These are phyloP conservation scores for Parambassis ranga DNA, from an alignment of 2,797 vertebrate genomes.

Conservation along the genomic window DNA sequence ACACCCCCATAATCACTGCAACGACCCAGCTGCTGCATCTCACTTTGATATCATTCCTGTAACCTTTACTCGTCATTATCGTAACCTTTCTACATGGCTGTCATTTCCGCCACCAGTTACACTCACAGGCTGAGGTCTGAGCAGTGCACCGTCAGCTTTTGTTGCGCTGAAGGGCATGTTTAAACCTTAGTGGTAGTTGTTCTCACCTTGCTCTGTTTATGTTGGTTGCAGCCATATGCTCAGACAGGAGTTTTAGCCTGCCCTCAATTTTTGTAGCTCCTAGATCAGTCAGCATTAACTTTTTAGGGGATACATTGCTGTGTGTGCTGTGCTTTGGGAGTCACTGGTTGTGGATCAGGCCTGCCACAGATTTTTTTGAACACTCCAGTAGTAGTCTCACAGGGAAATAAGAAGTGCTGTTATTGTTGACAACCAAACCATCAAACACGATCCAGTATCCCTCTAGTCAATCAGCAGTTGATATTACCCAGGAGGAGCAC, in stretches of 20 bases:
- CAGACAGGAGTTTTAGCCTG: not conserved
- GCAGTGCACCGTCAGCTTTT: slow-evolving; percentile 61
- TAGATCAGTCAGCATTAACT: not conserved
- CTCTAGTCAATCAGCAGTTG: slow-evolving; percentile 50
- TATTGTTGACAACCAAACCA: slow-evolving; percentile 61
- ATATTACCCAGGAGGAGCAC: slow-evolving; percentile 55
- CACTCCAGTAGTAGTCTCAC: slow-evolving; percentile 1
- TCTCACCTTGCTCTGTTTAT: slow-evolving; percentile 53
- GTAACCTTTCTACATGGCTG: slow-evolving; percentile 65
- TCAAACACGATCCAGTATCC: slow-evolving; percentile 41
- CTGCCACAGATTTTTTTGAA: slow-evolving; percentile 15
- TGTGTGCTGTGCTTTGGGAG: not conserved
- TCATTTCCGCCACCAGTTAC: slow-evolving; percentile 58
- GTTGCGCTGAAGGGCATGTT: slow-evolving; percentile 54
- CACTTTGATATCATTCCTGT: slow-evolving; percentile 70
- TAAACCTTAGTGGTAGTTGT: slow-evolving; percentile 36
- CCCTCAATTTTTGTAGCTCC: not conserved
- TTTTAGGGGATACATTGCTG: not conserved
- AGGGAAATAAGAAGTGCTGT: slow-evolving; percentile 39
- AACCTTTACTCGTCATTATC: slow-evolving; percentile 74
- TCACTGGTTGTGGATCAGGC: not conserved
- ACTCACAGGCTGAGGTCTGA: slow-evolving; percentile 9
- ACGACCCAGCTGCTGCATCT: slow-evolving; percentile 48
- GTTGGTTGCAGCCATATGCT: slow-evolving; percentile 27
- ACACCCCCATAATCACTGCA: slow-evolving; percentile 62